These are phyloP conservation scores for Platycnemis pennipes DNA, from an alignment of 2,888 invertebrate species.

Conservation along the genomic window DNA sequence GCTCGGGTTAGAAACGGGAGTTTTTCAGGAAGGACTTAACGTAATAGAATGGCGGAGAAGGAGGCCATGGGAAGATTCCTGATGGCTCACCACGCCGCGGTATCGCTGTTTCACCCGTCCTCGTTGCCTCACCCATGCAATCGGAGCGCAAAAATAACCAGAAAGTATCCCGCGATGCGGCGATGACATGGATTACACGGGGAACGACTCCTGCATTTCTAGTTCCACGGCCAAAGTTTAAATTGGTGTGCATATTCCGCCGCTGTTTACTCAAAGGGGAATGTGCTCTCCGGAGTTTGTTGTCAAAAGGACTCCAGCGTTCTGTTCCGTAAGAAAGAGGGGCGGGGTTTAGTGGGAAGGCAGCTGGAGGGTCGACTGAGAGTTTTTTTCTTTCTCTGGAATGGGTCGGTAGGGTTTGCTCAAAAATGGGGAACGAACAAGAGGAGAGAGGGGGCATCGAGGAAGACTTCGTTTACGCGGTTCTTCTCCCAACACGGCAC, in stretches of 20 bases:
- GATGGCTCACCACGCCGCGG: neutral
- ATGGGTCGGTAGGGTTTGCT: neutral
- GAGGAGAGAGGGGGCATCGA: neutral
- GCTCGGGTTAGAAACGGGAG: neutral
- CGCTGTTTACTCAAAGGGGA: conserved; percentile 48
- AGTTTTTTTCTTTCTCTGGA: neutral
- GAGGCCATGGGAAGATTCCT: neutral
- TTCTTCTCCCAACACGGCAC: no score
- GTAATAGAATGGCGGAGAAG: neutral
- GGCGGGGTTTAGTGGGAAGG: neutral
- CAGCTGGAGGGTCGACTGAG: neutral
- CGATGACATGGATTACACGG: neutral
- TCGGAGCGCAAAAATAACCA: neutral
- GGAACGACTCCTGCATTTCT: conserved; percentile 29
- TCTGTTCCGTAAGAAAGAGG: neutral
- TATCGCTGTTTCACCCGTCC: neutral
- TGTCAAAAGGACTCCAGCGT: conserved; percentile 19
- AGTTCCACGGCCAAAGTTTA: conserved; percentile 37
- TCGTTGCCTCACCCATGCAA: neutral
- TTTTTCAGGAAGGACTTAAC: neutral
- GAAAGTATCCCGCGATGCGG: neutral
- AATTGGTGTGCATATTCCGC: conserved; percentile 34
- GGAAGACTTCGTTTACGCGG: no score
- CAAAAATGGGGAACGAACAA: neutral
- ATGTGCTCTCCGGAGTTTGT: conserved; percentile 44